Evolutionary conservation across 92 coral and sea anemone species (phyloP), one percentile per base, ranked within the genome.

Genomic region (Pocillopora meandrina): DNA sequence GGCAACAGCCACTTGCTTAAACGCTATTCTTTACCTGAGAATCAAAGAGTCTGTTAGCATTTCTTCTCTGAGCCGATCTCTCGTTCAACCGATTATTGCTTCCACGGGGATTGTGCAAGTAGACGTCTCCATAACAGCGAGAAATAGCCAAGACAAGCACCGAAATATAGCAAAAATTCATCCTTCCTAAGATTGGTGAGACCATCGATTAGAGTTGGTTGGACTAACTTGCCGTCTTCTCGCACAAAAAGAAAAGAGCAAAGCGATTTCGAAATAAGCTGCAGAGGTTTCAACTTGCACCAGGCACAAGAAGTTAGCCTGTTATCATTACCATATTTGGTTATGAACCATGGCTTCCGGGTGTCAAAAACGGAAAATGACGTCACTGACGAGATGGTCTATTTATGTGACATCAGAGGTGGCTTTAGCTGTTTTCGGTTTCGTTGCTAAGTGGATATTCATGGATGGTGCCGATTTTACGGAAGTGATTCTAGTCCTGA

Each of bases 1-100:
- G 17, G 26, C 13, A 33, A 69, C 52, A 5, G 19, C 74, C 42
- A 15, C 12, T 34, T 19, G 33, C 78, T n/a, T 12, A 4, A 35
- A 15, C 15, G 19, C 17, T 10, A 19, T 15, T 31, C 16, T 60
- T 9, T 84, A 97, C 99, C 99, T 97, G 99, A 0, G 99, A 97
- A 82, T 97, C 99, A 65, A 95, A 97, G 12, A 90, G 93, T 79
- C 99, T 82, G 88, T 97, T 97, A 3, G 99, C 99, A 71, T 97
- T 97, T 75, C 81, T 75, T 33, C 99, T 85, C 84, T 92, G 92
- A 9, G 99, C 98, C 55, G 98, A 92, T 57, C 85, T 88, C 87
- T 97, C 99, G 79, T 97, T 94, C 42, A 97, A 85, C 2, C 99
- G 98, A 78, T 97, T 89, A 86, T 97, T 97, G 20, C 95, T 91